Conservation (phyloP, 2,888 invertebrate species). For the Amblyjoppa proteus region DNA sequence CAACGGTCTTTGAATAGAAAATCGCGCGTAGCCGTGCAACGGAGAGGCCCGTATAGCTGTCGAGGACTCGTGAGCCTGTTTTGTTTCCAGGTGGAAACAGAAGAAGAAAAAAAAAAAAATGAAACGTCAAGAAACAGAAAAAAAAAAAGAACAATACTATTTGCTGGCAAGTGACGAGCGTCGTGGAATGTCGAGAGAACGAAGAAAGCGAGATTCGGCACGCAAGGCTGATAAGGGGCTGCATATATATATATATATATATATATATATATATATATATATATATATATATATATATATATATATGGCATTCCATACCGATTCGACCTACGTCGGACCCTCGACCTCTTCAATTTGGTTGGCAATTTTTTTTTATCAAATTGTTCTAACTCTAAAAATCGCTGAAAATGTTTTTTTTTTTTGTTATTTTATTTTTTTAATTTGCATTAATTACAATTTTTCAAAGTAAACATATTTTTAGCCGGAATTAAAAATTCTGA, state of each 20-base stretch:
- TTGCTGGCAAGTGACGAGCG: conserved; percentile 33
- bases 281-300: neutral
- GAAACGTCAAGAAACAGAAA: conserved; percentile 29
- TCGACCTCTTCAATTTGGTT: too few species aligned
- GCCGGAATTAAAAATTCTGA: too few species aligned
- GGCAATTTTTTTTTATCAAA: too few species aligned
- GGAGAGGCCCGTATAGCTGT: neutral
- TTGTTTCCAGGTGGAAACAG: conserved; percentile 13
- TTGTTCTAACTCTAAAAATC: too few species aligned
- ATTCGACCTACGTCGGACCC: too few species aligned
- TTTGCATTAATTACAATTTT: too few species aligned
- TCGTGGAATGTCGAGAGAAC: conserved; percentile 38
- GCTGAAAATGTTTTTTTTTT: too few species aligned
- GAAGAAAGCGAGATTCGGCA: conserved; percentile 55
- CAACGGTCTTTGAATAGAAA: conserved; percentile 65
- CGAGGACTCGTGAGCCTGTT: conserved; percentile 47
- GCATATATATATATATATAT: neutral
- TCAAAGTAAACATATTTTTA: too few species aligned
- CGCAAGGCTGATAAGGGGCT: conserved; percentile 35
- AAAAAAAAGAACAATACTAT: conserved; percentile 38
- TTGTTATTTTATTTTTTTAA: too few species aligned
- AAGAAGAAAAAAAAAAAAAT: conserved; percentile 43
- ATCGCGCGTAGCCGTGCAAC: conserved; percentile 29
- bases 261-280: neutral
- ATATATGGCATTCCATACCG: too few species aligned